Conservation (phyloP, 2,888 invertebrate genomes). For the Ellobium chinense region DNA sequence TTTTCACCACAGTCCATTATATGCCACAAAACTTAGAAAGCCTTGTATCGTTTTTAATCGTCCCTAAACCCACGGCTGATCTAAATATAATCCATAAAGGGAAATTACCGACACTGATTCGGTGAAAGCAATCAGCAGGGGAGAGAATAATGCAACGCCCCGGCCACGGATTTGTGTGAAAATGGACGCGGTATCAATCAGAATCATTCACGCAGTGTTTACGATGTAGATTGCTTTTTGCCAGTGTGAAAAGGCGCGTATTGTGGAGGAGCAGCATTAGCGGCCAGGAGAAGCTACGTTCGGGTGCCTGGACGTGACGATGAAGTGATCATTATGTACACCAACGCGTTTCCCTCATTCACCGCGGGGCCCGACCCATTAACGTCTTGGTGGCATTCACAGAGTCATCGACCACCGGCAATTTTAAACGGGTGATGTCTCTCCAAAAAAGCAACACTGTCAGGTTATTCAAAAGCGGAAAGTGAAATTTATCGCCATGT, state of each 20-base stretch:
- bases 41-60: constrained; percentile 44
- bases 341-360: constrained; percentile 21
- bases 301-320: constrained; percentile 12
- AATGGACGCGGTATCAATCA: constrained; percentile 42
- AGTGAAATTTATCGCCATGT: constrained; percentile 45
- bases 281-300: constrained; percentile 16
- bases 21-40: constrained; percentile 20
- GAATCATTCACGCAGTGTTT: constrained; percentile 44
- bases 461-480: constrained; percentile 37
- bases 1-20: constrained; percentile 41
- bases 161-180: constrained; percentile 37
- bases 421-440: constrained; percentile 37
- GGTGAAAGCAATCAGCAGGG: constrained; percentile 41
- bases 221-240: constrained; percentile 46
- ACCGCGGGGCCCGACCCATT: constrained; percentile 23
- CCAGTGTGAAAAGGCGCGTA: constrained; percentile 39
- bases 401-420: constrained; percentile 42
- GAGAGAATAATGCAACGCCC: constrained; percentile 40
- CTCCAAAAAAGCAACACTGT: constrained; percentile 45
- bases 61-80: constrained; percentile 29
- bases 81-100: constrained; percentile 44
- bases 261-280: constrained; percentile 29
- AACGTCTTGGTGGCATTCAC: constrained; percentile 40
- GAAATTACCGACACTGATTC: constrained; percentile 45
- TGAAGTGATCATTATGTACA: constrained; percentile 48